phyloP scores from a whole-genome alignment of 2,113 vertebrate genomes.

The Thomomys bottae region DNA sequence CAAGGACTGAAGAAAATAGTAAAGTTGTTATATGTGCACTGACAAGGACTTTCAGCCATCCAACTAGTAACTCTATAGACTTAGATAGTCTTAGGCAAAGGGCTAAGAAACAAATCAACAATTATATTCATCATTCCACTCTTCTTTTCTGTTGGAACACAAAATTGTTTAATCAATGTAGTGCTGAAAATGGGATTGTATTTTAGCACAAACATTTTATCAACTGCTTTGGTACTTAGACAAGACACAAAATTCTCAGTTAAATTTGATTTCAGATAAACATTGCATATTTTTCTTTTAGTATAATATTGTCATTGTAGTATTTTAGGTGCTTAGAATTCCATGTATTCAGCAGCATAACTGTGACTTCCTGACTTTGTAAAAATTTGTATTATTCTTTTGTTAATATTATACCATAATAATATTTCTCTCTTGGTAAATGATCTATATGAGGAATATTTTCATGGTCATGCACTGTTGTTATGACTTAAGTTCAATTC shows the following conservation, averaged over 20 bases:
- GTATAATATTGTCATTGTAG: background rate
- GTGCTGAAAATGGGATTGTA: background rate
- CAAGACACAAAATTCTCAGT: background rate
- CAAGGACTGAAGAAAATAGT: conserved; percentile 34
- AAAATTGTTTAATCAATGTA: background rate
- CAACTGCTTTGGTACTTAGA: background rate
- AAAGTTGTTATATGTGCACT: conserved; percentile 22
- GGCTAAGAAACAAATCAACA: no score
- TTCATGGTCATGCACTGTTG: background rate
- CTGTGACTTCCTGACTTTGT: background rate
- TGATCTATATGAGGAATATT: background rate
- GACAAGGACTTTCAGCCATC: background rate
- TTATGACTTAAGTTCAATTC: background rate
- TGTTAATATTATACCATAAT: background rate
- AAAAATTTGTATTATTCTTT: background rate
- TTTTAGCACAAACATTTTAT: background rate
- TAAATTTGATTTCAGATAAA: conserved; percentile 32
- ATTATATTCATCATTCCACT: background rate
- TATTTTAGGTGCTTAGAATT: background rate
- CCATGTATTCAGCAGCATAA: background rate
- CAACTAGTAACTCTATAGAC: conserved; percentile 14
- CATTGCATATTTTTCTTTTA: background rate
- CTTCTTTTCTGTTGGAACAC: background rate
- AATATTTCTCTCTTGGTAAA: background rate
- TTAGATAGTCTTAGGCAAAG: conserved; percentile 6